Evolutionary conservation across 2,888 invertebrate genomes (phyloP).

Genomic region (Pollenia labialis): DNA sequence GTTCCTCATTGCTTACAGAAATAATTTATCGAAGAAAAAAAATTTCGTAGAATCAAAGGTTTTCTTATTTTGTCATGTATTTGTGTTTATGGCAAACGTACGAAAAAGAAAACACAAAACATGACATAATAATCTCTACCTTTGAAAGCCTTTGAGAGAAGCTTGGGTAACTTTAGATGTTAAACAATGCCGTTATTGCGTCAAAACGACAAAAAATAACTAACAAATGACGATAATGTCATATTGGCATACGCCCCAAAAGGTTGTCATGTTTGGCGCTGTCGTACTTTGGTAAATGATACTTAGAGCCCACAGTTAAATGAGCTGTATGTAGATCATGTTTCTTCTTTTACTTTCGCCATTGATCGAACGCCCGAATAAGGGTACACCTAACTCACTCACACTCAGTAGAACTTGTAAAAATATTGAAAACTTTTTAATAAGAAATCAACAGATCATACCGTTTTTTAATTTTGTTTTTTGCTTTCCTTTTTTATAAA

Average conservation of each 20-base stretch:
- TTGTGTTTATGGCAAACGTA: slow-evolving; percentile 33
- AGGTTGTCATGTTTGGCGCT: slow-evolving; percentile 72
- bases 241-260: slow-evolving; percentile 72
- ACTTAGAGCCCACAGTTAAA: slow-evolving; percentile 62
- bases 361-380: slow-evolving; percentile 52
- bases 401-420: slow-evolving; percentile 35
- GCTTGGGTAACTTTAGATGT: slow-evolving; percentile 1
- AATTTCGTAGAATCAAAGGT: slow-evolving; percentile 39
- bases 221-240: slow-evolving; percentile 67
- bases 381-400: slow-evolving; percentile 62
- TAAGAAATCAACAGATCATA: slow-evolving; percentile 60
- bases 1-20: slow-evolving; percentile 26
- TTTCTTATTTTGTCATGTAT: slow-evolving; percentile 15
- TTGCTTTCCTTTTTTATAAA: slow-evolving; percentile 42
- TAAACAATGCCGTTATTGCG: slow-evolving; percentile 67
- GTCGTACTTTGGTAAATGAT: slow-evolving; percentile 64
- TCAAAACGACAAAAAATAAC: slow-evolving; percentile 56
- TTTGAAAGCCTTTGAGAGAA: slow-evolving; percentile 3
- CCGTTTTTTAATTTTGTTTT: slow-evolving; percentile 11
- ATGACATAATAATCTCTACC: slow-evolving; percentile 59
- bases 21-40: slow-evolving; percentile 50
- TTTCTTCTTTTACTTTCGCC: slow-evolving; percentile 9
- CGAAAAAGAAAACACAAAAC: slow-evolving; percentile 31
- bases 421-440: slow-evolving; percentile 53
- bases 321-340: slow-evolving; percentile 47